These are phyloP conservation scores for Tragelaphus buxtoni DNA, from an alignment of 2,113 vertebrate species.

Conservation along the genomic window DNA sequence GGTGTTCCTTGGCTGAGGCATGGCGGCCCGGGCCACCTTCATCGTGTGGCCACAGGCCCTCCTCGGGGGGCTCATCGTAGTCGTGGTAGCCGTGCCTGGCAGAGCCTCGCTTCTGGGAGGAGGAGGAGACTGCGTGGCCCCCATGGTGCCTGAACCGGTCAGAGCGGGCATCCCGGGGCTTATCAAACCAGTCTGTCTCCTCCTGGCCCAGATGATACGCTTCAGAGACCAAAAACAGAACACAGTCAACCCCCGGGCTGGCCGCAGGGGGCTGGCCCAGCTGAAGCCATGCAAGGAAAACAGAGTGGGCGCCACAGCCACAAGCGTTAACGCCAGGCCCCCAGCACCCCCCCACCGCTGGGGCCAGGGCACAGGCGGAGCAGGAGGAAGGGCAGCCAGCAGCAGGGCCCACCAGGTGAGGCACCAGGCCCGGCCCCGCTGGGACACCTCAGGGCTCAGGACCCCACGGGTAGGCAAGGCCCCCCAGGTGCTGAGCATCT, in stretches of 20 bases:
- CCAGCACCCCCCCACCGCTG: constrained; percentile 54
- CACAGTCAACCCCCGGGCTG: constrained; percentile 81
- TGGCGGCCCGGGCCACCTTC: constrained; percentile 89
- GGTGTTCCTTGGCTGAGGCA: constrained; percentile 88
- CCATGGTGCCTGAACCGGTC: constrained; percentile 95
- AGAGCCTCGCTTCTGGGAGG: constrained; percentile 91
- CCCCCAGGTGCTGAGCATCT: constrained; percentile 72
- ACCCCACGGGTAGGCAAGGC: constrained; percentile 72
- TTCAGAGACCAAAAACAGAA: constrained; percentile 95
- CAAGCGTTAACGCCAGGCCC: constrained; percentile 66
- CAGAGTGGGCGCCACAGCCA: constrained; percentile 74
- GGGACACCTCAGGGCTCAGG: constrained; percentile 79
- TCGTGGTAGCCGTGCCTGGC: constrained; percentile 95
- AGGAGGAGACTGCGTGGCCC: constrained; percentile 84
- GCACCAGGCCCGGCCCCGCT: constrained; percentile 72
- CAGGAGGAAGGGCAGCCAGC: constrained; percentile 29
- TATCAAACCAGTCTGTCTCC: constrained; percentile 99
- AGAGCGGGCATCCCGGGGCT: constrained; percentile 94
- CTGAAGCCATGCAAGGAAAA: constrained; percentile 88
- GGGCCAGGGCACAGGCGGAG: constrained; percentile 54
- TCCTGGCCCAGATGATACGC: constrained; percentile 99
- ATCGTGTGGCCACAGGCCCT: constrained; percentile 90
- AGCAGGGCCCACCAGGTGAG: constrained; percentile 60
- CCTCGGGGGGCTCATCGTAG: constrained; percentile 94
- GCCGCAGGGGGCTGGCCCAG: constrained; percentile 73